Base-by-base conservation (phyloP, 2,888 invertebrate species). In the Caenorhabditis plicata region DNA sequence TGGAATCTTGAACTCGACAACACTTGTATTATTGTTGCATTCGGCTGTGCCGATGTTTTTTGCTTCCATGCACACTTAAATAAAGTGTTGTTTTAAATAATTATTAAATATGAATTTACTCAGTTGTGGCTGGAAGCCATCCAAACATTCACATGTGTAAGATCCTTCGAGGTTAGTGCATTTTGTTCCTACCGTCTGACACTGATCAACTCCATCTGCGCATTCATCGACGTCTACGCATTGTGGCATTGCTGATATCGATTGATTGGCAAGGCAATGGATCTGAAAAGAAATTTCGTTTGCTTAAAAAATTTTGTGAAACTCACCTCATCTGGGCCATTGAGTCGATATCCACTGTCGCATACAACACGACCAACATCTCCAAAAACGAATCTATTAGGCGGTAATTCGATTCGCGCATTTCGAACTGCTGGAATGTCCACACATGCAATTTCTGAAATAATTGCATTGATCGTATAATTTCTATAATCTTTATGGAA, bases 191-290 rank as follows among this genome's bases (percentile, higher is more conserved):
- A 55, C 25, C 0, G 65, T 51, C 23, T 71, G 68, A 47, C 80
- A 80, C 20, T 68, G 71, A 7, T 73, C 67, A 22, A 54, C 27
- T 29, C 72, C 71, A 7, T 77, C 73, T 3, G 58, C 55, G 48
- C 81, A 81, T 56, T 81, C 81, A 50, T 81, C 75, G 5, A 81
- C 56, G 53, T 81, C 80, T 1, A 64, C 55, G 47, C 80, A 81
- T 13, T 53, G 50, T 2, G 80, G 72, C 3, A 71, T 61, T 3
- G 63, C 42, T 36, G 75, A 76, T 11, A 81, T 65, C 3, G 79
- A 76, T 44, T 80, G 80, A 52, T 80, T 80, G 31, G 80, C 74
- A 32, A 77, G 54, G 44, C 81, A 81, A 9, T 64, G 67, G 26
- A 71, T 60, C 67, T 68, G 42, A 29, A 51, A 40, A 15, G 8